phyloP scores from a whole-genome alignment of 2,888 invertebrate species.

The Lithodes maja region DNA sequence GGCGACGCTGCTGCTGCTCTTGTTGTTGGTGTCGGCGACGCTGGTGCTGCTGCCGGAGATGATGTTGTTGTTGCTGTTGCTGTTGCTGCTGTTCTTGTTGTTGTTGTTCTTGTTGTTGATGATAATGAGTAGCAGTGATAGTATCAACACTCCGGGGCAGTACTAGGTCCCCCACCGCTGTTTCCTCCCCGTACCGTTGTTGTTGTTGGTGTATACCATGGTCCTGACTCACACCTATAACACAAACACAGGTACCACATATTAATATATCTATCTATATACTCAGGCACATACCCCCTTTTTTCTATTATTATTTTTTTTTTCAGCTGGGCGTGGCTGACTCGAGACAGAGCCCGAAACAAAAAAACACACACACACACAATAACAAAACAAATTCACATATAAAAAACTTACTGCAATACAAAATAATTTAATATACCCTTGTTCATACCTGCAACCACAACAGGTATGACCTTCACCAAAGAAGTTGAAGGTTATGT shows the following conservation, averaged over 20 bases:
- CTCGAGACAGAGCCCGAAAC: background rate
- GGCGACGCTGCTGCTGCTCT: background rate
- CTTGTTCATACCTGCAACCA: too few relatives aligned
- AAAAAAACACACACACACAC: background rate
- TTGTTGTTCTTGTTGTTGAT: too few relatives aligned
- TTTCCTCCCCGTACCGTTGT: background rate
- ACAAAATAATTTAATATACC: too few relatives aligned
- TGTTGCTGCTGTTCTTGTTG: too few relatives aligned
- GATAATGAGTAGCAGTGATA: too few relatives aligned
- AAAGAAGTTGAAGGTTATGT: too few relatives aligned
- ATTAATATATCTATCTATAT: too few relatives aligned
- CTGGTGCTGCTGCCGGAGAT: too few relatives aligned
- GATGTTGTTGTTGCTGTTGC: too few relatives aligned
- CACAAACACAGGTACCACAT: background rate
- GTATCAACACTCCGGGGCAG: background rate
- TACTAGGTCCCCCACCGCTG: background rate
- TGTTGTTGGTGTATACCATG: background rate
- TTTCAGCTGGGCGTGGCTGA: background rate
- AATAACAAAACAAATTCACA: too few relatives aligned
- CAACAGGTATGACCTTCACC: too few relatives aligned
- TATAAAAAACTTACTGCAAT: too few relatives aligned
- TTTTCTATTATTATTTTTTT: background rate
- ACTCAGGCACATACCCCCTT: background rate
- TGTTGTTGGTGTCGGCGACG: background rate
- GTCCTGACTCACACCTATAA: slow-evolving; percentile 5